Percentiles rank a stretch among this genome's conserved stretches.
These are phyloP conservation scores for Protobothrops flavoviridis DNA, from an alignment of 2,113 vertebrate species.

Conservation along the genomic window DNA sequence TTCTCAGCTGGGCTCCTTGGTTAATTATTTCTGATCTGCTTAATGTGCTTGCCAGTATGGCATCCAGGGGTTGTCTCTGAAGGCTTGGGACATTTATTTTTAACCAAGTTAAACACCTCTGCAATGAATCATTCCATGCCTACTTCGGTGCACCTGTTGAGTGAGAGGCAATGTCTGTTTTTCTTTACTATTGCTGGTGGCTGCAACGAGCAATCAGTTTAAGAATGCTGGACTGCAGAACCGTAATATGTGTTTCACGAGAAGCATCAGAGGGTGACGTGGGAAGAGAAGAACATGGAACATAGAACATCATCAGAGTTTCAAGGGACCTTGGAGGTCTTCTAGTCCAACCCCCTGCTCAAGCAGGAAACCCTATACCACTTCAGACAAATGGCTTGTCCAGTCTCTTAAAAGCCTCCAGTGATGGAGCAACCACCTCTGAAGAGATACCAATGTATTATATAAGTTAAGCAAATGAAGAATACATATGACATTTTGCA, in stretches of 20 bases:
- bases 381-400: background rate
- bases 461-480: background rate
- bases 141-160: background rate
- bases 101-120: slow-evolving; percentile 53
- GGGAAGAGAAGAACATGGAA: background rate
- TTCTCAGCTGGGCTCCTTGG: slow-evolving; percentile 55
- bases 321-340: background rate
- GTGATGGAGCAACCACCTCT: too few relatives aligned
- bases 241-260: background rate
- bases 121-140: slow-evolving; percentile 23
- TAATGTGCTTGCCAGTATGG: slow-evolving; percentile 48
- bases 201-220: background rate
- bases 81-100: slow-evolving; percentile 4
- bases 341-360: background rate
- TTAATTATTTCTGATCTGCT: slow-evolving; percentile 68
- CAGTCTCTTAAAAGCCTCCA: too few relatives aligned
- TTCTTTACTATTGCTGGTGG: background rate
- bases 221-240: background rate
- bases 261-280: background rate
- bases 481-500: background rate
- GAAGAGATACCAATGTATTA: background rate
- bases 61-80: slow-evolving; percentile 46
- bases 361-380: too few relatives aligned
- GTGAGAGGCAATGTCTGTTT: background rate
- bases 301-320: background rate